Base-by-base conservation (phyloP, 1,140 invertebrate genomes). In the Diorhabda carinulata region DNA sequence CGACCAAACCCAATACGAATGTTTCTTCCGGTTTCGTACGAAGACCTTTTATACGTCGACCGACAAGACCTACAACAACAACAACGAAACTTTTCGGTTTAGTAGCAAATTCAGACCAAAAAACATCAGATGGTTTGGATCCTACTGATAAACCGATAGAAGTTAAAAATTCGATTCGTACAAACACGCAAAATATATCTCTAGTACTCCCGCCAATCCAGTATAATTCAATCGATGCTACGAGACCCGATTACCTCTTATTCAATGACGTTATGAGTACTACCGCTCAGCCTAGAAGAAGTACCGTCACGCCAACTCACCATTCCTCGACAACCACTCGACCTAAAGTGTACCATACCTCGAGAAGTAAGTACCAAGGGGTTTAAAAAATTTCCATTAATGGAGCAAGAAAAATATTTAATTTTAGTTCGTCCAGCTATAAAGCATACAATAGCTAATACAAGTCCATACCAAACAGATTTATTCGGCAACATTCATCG, bases 51-150 rank as follows among this genome's bases (percentile, higher is more conserved):
- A 41, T 68, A 3, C 61, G 66, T 41, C 61, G 25, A n/a, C 70
- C 72, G 7, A 66, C 64, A 3, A 52, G 62, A 70, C 71, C 61
- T n/a, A 41, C 43, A 57, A 64, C 57, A n/a, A 63, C 57, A 8
- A 69, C 5, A 6, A 62, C 67, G 43, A 64, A 8, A 25, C 41
- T 42, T 25, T 41, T 58, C 8, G 77, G 78, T 69, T 74, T 78
- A 70, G 44, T 58, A n/a, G 43, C 73, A 47, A 73, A 77, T 60
- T 75, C 75, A 2, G 74, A 66, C 10, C 75, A 74, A 68, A 70
- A 25, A 25, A 25, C 25, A 25, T 25, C 25, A 25, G 1, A 25
- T 25, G 25, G 25, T 25, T 25, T 25, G 25, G 25, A 25, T 25
- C 25, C 25, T 25, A 25, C 25, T 25, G 6, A 3, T 40, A 43